Percentiles rank a stretch among this genome's conserved stretches.
These are phyloP conservation scores for Drosophila quinaria DNA, from an alignment of 2,888 invertebrate species.

Conservation along the genomic window DNA sequence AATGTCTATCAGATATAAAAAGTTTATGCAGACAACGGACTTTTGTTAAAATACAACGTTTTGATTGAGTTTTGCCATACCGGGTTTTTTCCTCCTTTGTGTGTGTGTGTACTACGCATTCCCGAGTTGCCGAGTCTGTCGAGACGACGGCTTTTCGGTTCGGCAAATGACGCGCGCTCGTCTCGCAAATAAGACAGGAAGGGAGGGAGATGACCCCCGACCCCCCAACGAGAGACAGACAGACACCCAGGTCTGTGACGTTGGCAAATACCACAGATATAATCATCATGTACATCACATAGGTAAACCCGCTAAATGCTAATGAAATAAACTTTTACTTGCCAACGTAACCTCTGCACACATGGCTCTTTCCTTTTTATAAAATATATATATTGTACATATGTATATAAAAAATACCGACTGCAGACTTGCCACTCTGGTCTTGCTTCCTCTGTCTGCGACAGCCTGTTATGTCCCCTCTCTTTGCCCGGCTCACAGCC, in stretches of 20 bases:
- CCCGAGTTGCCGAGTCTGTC: conserved; percentile 31
- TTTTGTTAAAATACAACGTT: conserved; percentile 10
- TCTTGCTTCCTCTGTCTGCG: conserved; percentile 71
- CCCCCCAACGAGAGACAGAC: background rate
- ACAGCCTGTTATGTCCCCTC: conserved; percentile 56
- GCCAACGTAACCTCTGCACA: conserved; percentile 15
- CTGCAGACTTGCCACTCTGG: conserved; percentile 80
- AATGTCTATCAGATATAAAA: background rate
- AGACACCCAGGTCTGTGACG: background rate
- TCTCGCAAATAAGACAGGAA: conserved; percentile 6
- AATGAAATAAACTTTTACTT: conserved; percentile 31
- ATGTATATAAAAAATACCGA: conserved; percentile 25
- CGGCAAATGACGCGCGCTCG: conserved; percentile 28
- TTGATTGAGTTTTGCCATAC: conserved; percentile 45
- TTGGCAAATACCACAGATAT: background rate
- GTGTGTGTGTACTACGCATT: conserved; percentile 47
- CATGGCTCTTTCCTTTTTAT: conserved; percentile 20
- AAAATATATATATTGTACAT: conserved; percentile 1
- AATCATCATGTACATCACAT: conserved; percentile 9
- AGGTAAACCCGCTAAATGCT: conserved; percentile 31
- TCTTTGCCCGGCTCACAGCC: conserved; percentile 19
- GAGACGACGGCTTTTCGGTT: conserved; percentile 36
- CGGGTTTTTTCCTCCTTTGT: conserved; percentile 21
- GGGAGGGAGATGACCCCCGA: conserved; percentile 19
- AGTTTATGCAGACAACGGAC: background rate